phyloP scores from a whole-genome alignment of 2,888 invertebrate species.

The Mesorhabditis belari region DNA sequence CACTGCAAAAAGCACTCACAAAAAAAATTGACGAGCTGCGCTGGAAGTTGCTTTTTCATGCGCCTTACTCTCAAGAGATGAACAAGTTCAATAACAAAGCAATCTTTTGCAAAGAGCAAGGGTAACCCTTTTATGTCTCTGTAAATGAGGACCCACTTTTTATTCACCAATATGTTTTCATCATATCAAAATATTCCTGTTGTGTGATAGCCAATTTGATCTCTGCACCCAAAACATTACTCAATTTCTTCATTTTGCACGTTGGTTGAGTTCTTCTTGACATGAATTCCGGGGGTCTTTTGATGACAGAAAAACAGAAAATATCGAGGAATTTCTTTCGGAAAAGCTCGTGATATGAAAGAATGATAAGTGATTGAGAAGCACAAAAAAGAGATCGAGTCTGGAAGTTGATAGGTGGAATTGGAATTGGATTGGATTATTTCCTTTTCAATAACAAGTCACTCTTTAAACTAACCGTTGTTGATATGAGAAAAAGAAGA shows the following conservation, averaged over 20 bases:
- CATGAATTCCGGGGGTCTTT: no score
- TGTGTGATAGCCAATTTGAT: background rate
- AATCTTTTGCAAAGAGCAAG: no score
- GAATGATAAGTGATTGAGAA: background rate
- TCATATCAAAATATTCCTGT: background rate
- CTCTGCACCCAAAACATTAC: background rate
- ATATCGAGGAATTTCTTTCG: background rate
- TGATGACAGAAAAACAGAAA: background rate
- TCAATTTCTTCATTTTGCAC: background rate
- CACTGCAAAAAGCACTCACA: no score
- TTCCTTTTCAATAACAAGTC: no score
- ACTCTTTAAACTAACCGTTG: background rate
- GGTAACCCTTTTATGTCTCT: no score
- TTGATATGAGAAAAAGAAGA: background rate
- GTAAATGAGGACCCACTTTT: no score
- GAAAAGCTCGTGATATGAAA: background rate
- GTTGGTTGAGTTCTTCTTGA: background rate
- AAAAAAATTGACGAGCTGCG: no score
- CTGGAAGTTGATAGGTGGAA: no score
- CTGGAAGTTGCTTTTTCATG: no score
- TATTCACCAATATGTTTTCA: background rate
- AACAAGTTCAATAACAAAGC: no score
- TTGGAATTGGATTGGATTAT: no score
- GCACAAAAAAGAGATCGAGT: background rate
- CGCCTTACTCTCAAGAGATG: no score